phyloP scores from a whole-genome alignment of 2,797 vertebrate species.

The Psittacula derbiana region DNA sequence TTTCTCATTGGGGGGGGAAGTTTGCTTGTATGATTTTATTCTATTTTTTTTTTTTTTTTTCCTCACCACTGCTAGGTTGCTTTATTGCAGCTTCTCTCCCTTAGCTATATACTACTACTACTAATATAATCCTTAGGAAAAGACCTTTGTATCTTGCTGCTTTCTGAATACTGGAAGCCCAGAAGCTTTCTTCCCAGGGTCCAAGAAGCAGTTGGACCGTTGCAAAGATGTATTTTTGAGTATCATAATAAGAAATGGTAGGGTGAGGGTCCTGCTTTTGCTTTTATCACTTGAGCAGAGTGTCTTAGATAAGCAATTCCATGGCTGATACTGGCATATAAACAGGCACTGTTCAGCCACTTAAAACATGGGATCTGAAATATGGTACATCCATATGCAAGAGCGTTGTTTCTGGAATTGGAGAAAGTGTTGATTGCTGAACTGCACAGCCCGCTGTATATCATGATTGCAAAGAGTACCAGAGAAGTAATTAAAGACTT shows the following conservation, averaged over 20 bases:
- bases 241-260: background rate
- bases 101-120: background rate
- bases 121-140: background rate
- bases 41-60: background rate
- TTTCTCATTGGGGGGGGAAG: background rate
- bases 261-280: background rate
- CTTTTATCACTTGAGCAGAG: background rate
- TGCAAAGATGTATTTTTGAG: background rate
- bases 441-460: background rate
- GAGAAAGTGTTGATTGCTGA: background rate
- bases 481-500: background rate
- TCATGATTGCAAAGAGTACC: background rate
- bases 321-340: background rate
- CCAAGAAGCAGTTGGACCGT: background rate
- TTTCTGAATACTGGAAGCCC: background rate
- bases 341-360: background rate
- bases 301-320: background rate
- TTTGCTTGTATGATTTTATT: background rate
- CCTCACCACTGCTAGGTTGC: background rate
- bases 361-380: background rate
- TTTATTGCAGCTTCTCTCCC: background rate
- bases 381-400: accelerated
- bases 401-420: background rate
- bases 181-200: background rate
- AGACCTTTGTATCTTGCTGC: background rate